Percentiles rank a stretch among this genome's conserved stretches.
These are phyloP conservation scores for Nymphalis io DNA, from an alignment of 1,140 invertebrate genomes.

Conservation along the genomic window DNA sequence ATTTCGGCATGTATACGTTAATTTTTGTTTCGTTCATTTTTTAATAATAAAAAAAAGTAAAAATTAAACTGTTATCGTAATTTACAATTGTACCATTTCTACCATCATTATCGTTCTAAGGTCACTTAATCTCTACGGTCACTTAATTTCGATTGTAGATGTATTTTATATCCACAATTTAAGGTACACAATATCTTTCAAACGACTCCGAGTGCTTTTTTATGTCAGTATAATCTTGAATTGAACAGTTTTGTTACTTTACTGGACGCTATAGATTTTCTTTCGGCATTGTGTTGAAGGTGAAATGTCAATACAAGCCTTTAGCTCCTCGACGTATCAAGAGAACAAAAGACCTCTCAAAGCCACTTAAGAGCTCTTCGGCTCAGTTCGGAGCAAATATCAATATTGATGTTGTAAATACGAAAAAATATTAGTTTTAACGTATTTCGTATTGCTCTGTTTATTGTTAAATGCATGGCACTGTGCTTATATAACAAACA, in stretches of 20 bases:
- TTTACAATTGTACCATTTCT: neutral
- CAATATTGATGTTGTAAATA: slow-evolving; percentile 38
- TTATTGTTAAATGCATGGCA: neutral
- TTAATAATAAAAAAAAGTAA: too few species aligned
- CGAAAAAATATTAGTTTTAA: slow-evolving; percentile 30
- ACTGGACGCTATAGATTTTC: slow-evolving; percentile 27
- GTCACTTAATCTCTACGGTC: neutral
- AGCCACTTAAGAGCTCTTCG: slow-evolving; percentile 33
- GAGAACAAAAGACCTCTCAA: slow-evolving; percentile 36
- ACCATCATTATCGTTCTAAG: neutral
- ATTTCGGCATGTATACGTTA: too few species aligned
- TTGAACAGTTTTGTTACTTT: slow-evolving; percentile 25
- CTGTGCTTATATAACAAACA: neutral
- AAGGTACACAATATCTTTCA: neutral
- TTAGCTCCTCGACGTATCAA: slow-evolving; percentile 31
- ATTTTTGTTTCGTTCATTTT: too few species aligned
- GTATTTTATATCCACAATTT: neutral
- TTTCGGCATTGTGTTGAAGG: slow-evolving; percentile 22
- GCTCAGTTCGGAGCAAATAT: slow-evolving; percentile 32
- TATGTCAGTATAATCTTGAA: slow-evolving; percentile 15
- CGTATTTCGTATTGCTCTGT: neutral
- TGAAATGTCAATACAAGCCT: slow-evolving; percentile 35
- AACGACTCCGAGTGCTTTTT: slow-evolving; percentile 15
- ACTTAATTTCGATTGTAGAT: neutral
- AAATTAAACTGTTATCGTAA: neutral